phyloP scores from a whole-genome alignment of 2,888 invertebrate genomes.

The Masnerella sp. region DNA sequence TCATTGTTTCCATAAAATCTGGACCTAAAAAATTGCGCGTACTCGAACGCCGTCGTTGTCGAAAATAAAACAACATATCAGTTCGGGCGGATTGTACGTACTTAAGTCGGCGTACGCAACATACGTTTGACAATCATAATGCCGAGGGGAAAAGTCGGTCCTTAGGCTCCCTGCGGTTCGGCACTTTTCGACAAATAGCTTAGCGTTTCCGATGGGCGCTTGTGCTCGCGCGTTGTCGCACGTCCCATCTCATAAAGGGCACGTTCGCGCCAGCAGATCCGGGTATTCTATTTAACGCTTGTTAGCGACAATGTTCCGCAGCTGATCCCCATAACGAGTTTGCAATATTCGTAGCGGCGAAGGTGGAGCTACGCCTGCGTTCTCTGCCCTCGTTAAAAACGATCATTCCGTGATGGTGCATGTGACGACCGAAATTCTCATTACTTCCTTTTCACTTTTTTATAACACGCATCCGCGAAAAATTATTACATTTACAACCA shows the following conservation, averaged over 20 bases:
- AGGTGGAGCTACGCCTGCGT: conserved; percentile 64
- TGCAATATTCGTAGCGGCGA: conserved; percentile 62
- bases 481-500: too few relatives aligned
- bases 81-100: too few relatives aligned
- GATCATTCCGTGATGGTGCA: conserved; percentile 26
- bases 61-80: too few relatives aligned
- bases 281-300: conserved; percentile 75
- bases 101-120: too few relatives aligned
- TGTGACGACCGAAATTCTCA: conserved; percentile 20
- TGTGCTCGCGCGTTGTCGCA: conserved; percentile 29
- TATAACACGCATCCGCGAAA: too few relatives aligned
- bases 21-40: too few relatives aligned
- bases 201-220: conserved; percentile 23
- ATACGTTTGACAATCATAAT: conserved; percentile 61
- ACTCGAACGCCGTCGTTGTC: too few relatives aligned
- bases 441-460: too few relatives aligned
- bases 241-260: conserved; percentile 43
- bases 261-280: conserved; percentile 55
- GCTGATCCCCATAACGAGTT: conserved; percentile 75
- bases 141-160: conserved; percentile 65
- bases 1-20: too few relatives aligned
- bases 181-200: conserved; percentile 49
- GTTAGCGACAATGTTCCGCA: conserved; percentile 74
- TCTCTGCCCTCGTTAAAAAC: conserved; percentile 19
- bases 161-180: conserved; percentile 67